Percentiles rank a stretch among this genome's conserved stretches.
These are phyloP conservation scores for Nemapogon koenigi DNA, from an alignment of 2,888 invertebrate species.

Conservation along the genomic window DNA sequence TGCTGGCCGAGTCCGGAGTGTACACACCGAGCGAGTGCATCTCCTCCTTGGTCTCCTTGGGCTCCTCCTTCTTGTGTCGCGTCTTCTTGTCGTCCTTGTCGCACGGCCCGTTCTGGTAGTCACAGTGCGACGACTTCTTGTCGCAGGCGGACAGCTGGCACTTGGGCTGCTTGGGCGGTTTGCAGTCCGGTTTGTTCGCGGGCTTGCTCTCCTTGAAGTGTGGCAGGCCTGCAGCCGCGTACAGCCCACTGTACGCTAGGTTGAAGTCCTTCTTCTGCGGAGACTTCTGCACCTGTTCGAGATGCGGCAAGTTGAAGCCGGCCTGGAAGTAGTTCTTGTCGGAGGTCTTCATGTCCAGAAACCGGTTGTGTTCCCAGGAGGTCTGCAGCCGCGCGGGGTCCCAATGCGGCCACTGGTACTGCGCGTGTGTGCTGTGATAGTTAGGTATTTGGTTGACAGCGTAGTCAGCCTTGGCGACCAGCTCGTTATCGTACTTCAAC, in stretches of 20 bases:
- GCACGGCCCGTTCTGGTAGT: slow-evolving; percentile 46
- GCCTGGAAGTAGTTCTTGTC: slow-evolving; percentile 64
- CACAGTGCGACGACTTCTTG: slow-evolving; percentile 35
- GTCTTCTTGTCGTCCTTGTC: slow-evolving; percentile 47
- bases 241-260: slow-evolving; percentile 49
- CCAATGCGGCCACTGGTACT: slow-evolving; percentile 69
- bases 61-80: slow-evolving; percentile 52
- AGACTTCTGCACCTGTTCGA: slow-evolving; percentile 66
- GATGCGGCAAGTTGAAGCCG: slow-evolving; percentile 65
- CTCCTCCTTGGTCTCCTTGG: slow-evolving; percentile 51
- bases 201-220: slow-evolving; percentile 52
- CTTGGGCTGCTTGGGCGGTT: slow-evolving; percentile 49
- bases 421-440: slow-evolving; percentile 68
- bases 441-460: slow-evolving; percentile 71
- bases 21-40: slow-evolving; percentile 84
- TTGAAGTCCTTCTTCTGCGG: slow-evolving; percentile 64
- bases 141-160: slow-evolving; percentile 40
- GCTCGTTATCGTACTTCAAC: slow-evolving; percentile 58
- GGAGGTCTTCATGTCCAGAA: slow-evolving; percentile 52
- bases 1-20: slow-evolving; percentile 83
- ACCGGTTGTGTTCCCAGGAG: slow-evolving; percentile 61
- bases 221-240: slow-evolving; percentile 42
- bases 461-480: slow-evolving; percentile 67
- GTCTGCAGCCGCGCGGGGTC: slow-evolving; percentile 53
- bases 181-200: slow-evolving; percentile 48